phyloP scores from a whole-genome alignment of 2,113 vertebrate genomes.

The Taurulus bubalis region DNA sequence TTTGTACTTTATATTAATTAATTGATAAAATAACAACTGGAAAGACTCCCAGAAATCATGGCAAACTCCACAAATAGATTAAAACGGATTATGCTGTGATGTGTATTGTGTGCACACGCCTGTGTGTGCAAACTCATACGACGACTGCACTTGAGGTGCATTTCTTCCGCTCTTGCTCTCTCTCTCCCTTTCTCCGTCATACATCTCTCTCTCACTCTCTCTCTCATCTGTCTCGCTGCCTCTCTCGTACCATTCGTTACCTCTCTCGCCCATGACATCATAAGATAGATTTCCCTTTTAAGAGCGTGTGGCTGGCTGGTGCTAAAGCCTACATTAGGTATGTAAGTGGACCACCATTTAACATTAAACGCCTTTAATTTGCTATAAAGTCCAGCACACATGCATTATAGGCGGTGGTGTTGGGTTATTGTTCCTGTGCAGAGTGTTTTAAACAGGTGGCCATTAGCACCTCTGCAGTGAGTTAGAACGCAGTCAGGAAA shows the following conservation, averaged over 20 bases:
- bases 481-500: constrained; percentile 67
- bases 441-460: constrained; percentile 78
- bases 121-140: neutral
- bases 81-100: neutral
- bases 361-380: constrained; percentile 86
- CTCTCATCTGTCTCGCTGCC: constrained; percentile 39
- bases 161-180: constrained; percentile 14
- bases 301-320: constrained; percentile 75
- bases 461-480: constrained; percentile 71
- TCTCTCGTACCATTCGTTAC: constrained; percentile 33
- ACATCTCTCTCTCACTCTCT: constrained; percentile 6
- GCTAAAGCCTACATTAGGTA: constrained; percentile 82
- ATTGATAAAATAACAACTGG: neutral
- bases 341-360: constrained; percentile 83
- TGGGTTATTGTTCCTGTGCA: constrained; percentile 79
- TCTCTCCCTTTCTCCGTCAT: neutral
- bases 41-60: neutral
- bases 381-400: constrained; percentile 82
- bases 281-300: constrained; percentile 86
- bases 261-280: constrained; percentile 80
- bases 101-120: neutral
- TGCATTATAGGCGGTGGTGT: constrained; percentile 77
- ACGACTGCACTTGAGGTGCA: constrained; percentile 2
- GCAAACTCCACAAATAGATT: neutral
- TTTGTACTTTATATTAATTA: neutral